Conservation (phyloP, 2,797 vertebrate genomes). For the Cynopterus sphinx region DNA sequence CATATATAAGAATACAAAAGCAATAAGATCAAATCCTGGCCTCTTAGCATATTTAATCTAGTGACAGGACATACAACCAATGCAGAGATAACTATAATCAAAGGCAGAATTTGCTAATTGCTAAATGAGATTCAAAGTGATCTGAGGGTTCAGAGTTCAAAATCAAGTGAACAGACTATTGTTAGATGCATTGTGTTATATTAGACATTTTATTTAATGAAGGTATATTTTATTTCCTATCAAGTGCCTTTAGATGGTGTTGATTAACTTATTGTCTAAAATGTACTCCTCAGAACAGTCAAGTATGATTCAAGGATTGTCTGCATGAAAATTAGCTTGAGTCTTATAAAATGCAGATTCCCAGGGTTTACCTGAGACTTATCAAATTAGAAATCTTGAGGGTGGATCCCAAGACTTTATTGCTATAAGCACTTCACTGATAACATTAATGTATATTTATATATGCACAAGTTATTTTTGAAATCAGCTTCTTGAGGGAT, state of each 20-base stretch:
- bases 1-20: neutral
- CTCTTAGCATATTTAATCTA: slow-evolving; percentile 21
- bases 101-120: slow-evolving; percentile 26
- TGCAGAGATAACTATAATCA: slow-evolving; percentile 1
- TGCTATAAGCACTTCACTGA: neutral
- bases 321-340: slow-evolving; percentile 24
- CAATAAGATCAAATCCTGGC: neutral
- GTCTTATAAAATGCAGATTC: slow-evolving; percentile 17
- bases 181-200: neutral
- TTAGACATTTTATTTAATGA: slow-evolving; percentile 40
- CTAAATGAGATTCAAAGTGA: slow-evolving; percentile 21
- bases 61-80: neutral
- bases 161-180: neutral
- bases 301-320: neutral
- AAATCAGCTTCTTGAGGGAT: neutral
- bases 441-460: slow-evolving; percentile 18
- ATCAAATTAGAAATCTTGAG: slow-evolving; percentile 26
- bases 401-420: neutral
- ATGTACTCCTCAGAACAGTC: neutral
- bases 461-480: slow-evolving; percentile 9
- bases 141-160: neutral
- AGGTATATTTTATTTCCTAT: slow-evolving; percentile 30
- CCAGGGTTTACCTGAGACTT: neutral
- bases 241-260: neutral
- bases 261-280: slow-evolving; percentile 5